phyloP scores from a whole-genome alignment of 1,140 invertebrate genomes.

The Bilobella aurantiaca region DNA sequence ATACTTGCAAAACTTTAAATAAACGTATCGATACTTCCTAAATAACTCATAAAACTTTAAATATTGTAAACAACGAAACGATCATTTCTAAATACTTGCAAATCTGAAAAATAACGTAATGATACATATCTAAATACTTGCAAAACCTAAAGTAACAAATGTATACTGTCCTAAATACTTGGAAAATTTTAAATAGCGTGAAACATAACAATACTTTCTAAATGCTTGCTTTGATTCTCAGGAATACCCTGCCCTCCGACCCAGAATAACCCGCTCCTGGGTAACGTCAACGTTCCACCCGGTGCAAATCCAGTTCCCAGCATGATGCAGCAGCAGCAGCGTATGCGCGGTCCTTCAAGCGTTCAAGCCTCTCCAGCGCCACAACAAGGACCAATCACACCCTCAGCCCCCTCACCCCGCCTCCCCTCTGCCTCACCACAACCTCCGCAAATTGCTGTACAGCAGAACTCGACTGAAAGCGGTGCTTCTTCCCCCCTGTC shows the following conservation, averaged over 20 bases:
- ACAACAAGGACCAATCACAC: conserved; percentile 28
- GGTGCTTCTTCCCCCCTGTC: conserved; percentile 30
- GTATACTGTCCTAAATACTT: too few species aligned
- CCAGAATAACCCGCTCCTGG: conserved; percentile 41
- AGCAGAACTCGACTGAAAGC: conserved; percentile 16
- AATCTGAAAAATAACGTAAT: too few species aligned
- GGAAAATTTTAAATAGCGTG: too few species aligned
- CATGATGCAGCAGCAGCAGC: conserved; percentile 1
- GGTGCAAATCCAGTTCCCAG: conserved; percentile 25
- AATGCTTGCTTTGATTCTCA: neutral
- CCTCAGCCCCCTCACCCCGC: conserved; percentile 30
- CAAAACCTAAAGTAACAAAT: too few species aligned
- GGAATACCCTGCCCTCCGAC: conserved; percentile 57
- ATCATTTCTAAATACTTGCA: too few species aligned
- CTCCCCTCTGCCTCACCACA: conserved; percentile 32
- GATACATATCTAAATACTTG: too few species aligned
- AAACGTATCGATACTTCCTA: too few species aligned
- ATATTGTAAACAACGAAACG: too few species aligned
- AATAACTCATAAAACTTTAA: too few species aligned
- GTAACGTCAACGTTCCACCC: conserved; percentile 41
- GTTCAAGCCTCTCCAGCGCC: conserved; percentile 24
- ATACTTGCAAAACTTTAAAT: too few species aligned
- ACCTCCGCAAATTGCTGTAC: conserved; percentile 15
- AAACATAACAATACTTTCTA: too few species aligned
- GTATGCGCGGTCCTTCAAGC: conserved; percentile 27